Base-by-base conservation (phyloP, 2,888 invertebrate genomes). In the Polia nebulosa region DNA sequence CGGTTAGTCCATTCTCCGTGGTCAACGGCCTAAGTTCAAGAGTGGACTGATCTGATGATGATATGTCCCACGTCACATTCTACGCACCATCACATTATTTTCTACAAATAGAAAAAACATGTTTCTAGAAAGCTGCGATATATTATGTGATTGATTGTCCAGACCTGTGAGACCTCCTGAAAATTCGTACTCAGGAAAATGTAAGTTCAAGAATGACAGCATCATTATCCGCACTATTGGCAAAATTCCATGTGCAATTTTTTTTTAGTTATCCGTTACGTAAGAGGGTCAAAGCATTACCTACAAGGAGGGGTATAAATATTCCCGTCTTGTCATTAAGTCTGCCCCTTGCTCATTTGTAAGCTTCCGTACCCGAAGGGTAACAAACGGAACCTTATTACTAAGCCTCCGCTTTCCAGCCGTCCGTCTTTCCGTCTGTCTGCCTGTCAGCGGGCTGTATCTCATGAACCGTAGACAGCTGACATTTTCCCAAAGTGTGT, bases 181-280 rank as follows among this genome's bases (percentile, higher is more conserved):
- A 60, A 22, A 29, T 39, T 49, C 11, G 34, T 49, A 39, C 6
- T 9, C 2, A 39, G 6, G n/a, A 29, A 34, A 41, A 52, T 20
- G 25, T 56, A 55, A 20, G 39, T n/a, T 66, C 17, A 36, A 20
- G 32, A 39, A 36, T 53, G 51, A 73, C n/a, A 56, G 55, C 44
- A 41, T 20, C 11, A 55, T 57, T 68, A 60, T 52, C 34, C 27
- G 41, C 45, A 74, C 56, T 60, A 60, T 34, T 52, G 45, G 55
- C 25, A 32, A 25, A 52, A 60, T 61, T 36, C 27, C 41, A 44
- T 34, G 15, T n/a, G 49, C 9, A 27, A 34, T 41, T 8, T 2
- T 8, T 2, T 51, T 22, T 69, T 34, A 49, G 39, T 57, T 49
- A 27, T 41, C 20, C 22, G 5, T 44, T 41, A 27, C 15, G 27